Conservation (phyloP, 2,113 vertebrate species). For the Genyomyrus donnyi region DNA sequence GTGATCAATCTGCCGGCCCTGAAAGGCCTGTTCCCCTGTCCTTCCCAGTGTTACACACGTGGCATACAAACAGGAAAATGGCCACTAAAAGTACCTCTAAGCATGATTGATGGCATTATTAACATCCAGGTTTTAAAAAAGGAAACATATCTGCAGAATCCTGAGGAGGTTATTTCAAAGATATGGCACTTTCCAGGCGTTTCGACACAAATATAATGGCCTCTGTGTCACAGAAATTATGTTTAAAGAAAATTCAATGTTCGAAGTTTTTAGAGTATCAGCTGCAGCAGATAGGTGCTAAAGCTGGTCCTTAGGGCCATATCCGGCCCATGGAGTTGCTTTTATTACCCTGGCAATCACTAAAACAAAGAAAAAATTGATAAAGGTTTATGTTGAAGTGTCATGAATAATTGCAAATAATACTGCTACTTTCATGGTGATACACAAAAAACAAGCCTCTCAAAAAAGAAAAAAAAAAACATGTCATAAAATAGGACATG, state of each 20-base stretch:
- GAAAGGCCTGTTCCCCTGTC: conserved; percentile 3
- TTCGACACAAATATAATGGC: neutral
- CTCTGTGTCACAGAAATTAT: neutral
- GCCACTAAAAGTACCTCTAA: neutral
- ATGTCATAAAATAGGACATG: neutral
- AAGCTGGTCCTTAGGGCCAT: neutral
- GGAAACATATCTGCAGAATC: neutral
- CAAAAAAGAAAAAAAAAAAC: neutral
- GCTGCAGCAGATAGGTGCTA: neutral
- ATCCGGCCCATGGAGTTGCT: neutral
- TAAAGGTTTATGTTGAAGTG: neutral
- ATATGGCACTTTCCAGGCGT: neutral
- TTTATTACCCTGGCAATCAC: neutral
- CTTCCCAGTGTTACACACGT: neutral
- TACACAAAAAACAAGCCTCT: neutral
- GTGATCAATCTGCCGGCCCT: conserved; percentile 29
- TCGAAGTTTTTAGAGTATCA: neutral
- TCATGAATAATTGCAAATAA: neutral
- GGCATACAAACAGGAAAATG: neutral
- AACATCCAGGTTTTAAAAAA: neutral
- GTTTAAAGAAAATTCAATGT: neutral
- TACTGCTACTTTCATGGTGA: neutral
- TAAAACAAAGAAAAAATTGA: neutral
- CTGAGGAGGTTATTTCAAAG: neutral
- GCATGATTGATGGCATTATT: neutral